phyloP scores from a whole-genome alignment of 1,140 invertebrate genomes.

The Drosophila kikkawai region DNA sequence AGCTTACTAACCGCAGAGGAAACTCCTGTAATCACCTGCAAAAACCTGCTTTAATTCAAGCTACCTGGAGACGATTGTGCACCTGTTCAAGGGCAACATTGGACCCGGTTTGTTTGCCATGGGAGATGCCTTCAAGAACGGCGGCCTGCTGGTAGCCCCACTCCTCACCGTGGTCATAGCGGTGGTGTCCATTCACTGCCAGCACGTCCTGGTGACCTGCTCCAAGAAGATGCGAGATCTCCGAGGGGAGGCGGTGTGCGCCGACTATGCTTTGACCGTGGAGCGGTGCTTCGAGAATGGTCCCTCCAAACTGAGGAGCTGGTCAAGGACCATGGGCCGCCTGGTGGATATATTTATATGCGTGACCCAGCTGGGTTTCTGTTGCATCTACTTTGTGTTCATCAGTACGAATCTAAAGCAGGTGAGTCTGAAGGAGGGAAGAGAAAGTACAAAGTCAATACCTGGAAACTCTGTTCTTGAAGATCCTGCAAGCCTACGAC shows the following conservation, averaged over 20 bases:
- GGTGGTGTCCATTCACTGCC: conserved; percentile 90
- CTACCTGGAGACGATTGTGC: conserved; percentile 90
- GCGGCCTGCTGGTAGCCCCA: conserved; percentile 89
- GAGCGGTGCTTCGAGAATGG: conserved; percentile 91
- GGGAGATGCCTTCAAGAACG: conserved; percentile 91
- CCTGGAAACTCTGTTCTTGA: conserved; percentile 51
- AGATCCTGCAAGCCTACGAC: conserved; percentile 89
- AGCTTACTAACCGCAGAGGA: conserved; percentile 3
- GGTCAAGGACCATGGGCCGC: conserved; percentile 87
- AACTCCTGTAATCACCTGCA: not conserved
- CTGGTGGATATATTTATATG: conserved; percentile 93
- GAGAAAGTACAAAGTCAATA: not conserved
- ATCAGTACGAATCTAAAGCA: conserved; percentile 92
- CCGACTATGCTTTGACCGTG: conserved; percentile 92
- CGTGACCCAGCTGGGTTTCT: conserved; percentile 97
- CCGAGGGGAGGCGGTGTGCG: conserved; percentile 85
- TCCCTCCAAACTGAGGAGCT: conserved; percentile 87
- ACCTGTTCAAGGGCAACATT: conserved; percentile 91
- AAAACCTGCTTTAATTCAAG: conserved; percentile 29
- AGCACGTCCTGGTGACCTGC: conserved; percentile 90
- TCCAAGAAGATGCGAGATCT: conserved; percentile 88
- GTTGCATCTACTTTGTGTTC: conserved; percentile 97
- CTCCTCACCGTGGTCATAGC: conserved; percentile 89
- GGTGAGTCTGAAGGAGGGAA: conserved; percentile 85
- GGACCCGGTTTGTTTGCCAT: conserved; percentile 91